Evolutionary conservation across 1,140 invertebrate species (phyloP).

Genomic region (Formica exsecta): DNA sequence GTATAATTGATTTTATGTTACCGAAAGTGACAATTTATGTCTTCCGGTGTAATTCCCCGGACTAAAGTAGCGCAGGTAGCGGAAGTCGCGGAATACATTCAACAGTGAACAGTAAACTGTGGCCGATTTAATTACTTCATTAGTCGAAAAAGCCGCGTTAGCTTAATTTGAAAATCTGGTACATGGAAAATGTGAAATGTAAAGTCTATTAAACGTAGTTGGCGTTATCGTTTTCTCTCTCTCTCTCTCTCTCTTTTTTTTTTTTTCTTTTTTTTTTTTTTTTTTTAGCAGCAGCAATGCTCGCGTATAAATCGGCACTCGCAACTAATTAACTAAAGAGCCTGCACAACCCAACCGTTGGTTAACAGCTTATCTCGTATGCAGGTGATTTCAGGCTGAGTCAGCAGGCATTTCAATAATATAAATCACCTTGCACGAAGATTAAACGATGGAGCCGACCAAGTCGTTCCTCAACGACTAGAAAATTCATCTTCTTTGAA

Average conservation of each 20-base stretch:
- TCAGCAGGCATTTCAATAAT: slow-evolving; percentile 71
- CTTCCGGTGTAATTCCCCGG: slow-evolving; percentile 29
- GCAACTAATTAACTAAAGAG: slow-evolving; percentile 70
- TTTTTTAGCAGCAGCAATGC: neutral
- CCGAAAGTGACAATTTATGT: slow-evolving; percentile 53
- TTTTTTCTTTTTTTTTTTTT: neutral
- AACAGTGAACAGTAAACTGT: slow-evolving; percentile 16
- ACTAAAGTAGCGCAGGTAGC: neutral
- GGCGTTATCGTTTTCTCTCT: slow-evolving; percentile 26
- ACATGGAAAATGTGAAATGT: slow-evolving; percentile 5
- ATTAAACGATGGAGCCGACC: slow-evolving; percentile 66
- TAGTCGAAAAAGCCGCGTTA: slow-evolving; percentile 55
- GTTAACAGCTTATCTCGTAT: slow-evolving; percentile 67
- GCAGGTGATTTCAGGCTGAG: slow-evolving; percentile 61
- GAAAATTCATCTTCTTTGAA: slow-evolving; percentile 68
- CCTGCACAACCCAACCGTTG: slow-evolving; percentile 18
- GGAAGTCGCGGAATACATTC: slow-evolving; percentile 46
- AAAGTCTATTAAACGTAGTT: slow-evolving; percentile 45
- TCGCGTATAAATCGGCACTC: slow-evolving; percentile 32
- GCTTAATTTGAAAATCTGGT: slow-evolving; percentile 43
- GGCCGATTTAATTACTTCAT: slow-evolving; percentile 54
- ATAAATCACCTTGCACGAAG: slow-evolving; percentile 69
- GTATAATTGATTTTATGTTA: slow-evolving; percentile 34
- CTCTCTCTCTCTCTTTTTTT: neutral
- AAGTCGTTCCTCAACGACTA: slow-evolving; percentile 62